Conservation (phyloP, 2,113 vertebrate genomes). For the Gymnogyps californianus region DNA sequence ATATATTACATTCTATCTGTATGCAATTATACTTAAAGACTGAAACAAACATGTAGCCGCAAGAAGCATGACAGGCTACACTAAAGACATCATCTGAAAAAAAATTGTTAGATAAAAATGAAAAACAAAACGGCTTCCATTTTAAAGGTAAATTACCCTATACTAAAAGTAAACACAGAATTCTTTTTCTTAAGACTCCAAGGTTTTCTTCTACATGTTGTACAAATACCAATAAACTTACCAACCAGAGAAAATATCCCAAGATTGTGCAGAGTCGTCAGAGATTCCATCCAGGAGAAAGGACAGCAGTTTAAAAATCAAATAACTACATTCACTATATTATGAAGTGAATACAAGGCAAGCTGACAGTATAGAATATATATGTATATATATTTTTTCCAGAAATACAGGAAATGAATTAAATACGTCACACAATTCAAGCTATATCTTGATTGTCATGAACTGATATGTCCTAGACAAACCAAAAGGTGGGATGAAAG, state of each 20-base stretch:
- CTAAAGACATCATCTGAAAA: not conserved
- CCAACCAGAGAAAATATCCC: slow-evolving; percentile 73
- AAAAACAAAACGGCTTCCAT: not conserved
- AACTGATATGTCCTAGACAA: not conserved
- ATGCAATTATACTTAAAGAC: slow-evolving; percentile 10
- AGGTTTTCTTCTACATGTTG: slow-evolving; percentile 59
- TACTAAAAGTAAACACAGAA: slow-evolving; percentile 4
- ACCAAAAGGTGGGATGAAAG: not conserved
- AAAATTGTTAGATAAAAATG: not conserved
- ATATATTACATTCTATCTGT: slow-evolving; percentile 50
- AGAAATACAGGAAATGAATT: not conserved
- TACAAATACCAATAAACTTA: slow-evolving; percentile 76
- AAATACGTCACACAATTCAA: not conserved
- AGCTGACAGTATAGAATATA: slow-evolving; percentile 34
- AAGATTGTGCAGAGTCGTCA: slow-evolving; percentile 67
- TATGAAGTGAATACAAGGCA: slow-evolving; percentile 64
- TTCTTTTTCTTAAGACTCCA: not conserved
- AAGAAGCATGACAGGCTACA: slow-evolving; percentile 25
- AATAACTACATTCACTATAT: slow-evolving; percentile 79
- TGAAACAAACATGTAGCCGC: not conserved
- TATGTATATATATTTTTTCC: not conserved
- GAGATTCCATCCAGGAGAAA: slow-evolving; percentile 74
- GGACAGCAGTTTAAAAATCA: slow-evolving; percentile 81
- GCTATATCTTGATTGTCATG: not conserved
- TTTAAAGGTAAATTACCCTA: not conserved